phyloP scores from a whole-genome alignment of 1,140 invertebrate genomes.

The Drosophila kohkoa region DNA sequence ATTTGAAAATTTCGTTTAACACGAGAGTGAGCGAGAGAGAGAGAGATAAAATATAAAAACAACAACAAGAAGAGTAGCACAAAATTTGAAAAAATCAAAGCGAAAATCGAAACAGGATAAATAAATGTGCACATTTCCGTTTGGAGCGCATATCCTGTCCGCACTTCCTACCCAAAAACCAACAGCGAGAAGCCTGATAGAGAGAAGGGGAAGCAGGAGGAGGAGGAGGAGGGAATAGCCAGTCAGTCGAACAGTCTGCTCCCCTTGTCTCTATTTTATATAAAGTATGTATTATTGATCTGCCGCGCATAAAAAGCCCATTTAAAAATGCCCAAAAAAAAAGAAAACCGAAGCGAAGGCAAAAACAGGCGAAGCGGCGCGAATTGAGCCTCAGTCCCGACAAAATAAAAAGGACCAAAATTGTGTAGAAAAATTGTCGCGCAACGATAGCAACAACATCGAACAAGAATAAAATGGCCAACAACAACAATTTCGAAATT shows the following conservation, averaged over 20 bases:
- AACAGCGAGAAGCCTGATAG: neutral
- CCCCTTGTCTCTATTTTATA: conserved; percentile 58
- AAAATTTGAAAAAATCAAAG: conserved; percentile 67
- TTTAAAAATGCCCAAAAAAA: conserved; percentile 65
- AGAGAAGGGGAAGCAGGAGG: neutral
- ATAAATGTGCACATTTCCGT: conserved; percentile 83
- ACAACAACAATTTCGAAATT: conserved; percentile 62
- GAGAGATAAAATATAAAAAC: conserved; percentile 42
- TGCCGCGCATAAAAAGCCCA: conserved; percentile 82
- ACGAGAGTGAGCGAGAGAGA: conserved; percentile 8
- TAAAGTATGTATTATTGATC: conserved; percentile 78
- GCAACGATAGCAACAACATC: conserved; percentile 30
- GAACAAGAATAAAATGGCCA: conserved; percentile 40
- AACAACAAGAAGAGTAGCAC: conserved; percentile 1
- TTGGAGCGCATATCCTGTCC: conserved; percentile 81
- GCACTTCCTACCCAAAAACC: conserved; percentile 65
- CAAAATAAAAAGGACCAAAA: conserved; percentile 52
- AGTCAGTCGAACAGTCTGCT: neutral
- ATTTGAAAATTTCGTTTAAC: conserved; percentile 71
- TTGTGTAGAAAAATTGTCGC: conserved; percentile 77
- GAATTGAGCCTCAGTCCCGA: conserved; percentile 31
- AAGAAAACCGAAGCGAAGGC: neutral
- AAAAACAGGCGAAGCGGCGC: conserved; percentile 49
- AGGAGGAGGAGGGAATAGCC: neutral
- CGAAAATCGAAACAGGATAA: conserved; percentile 82